Evolutionary conservation across 2,888 invertebrate species (phyloP), one percentile per base, ranked within the genome.

Genomic region (Drosophila koepferae): DNA sequence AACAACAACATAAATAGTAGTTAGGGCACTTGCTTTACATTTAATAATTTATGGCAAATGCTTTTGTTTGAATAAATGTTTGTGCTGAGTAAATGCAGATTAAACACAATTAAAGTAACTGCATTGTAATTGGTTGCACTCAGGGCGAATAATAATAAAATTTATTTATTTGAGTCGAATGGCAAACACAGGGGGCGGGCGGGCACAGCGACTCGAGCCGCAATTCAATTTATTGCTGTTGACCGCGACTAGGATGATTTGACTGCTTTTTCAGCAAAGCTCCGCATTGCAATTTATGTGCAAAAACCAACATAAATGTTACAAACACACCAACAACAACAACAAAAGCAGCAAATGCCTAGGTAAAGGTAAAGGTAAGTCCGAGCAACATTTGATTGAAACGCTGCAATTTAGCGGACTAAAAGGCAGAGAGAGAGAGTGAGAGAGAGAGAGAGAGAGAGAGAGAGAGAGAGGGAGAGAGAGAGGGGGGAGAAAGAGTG

Each of bases 191-290:
- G 7, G 43, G 12, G 43, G 9, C 18, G 18, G 46, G 46, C 14
- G 40, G 12, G 12, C 10, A 12, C 23, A 40, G 6, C 23, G 44
- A 14, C 51, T 36, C 51, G 20, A 70, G 49, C 66, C 73, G 70
- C 80, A 86, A 86, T 82, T 84, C 86, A 86, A 86, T 86, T 86
- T 86, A 84, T 86, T 86, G 84, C 79, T 58, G 71, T 73, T 84
- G 88, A 84, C 82, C 86, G 86, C 84, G 77, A 74, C 65, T 68
- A 75, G 76, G 66, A 80, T 79, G 73, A 80, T 78, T 80, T 59
- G 66, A 53, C 38, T 65, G 20, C 40, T 59, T 34, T 20, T 40
- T 44, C 55, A 20, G 59, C 43, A 44, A 48, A 61, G 58, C 74
- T 74, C 48, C 64, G 68, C 76, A 82, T 84, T 81, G 82, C 86